A percentile compares a stretch with the other conserved stretches of the same genome.
phyloP scores from a whole-genome alignment of 2,113 vertebrate species.

The Notiomystis cincta region DNA sequence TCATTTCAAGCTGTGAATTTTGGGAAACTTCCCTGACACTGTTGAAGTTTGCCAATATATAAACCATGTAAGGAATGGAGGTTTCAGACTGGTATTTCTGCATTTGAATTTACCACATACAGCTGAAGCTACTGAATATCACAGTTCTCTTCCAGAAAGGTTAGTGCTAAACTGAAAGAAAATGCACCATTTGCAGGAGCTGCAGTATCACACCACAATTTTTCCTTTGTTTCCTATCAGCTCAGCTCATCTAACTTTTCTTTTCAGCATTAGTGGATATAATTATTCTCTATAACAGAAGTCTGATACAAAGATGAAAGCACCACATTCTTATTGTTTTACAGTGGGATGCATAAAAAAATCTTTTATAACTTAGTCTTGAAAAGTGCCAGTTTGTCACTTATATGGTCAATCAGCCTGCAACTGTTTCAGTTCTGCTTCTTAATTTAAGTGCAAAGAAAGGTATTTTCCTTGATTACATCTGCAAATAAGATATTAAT shows the following conservation, averaged over 20 bases:
- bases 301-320: neutral
- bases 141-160: neutral
- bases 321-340: neutral
- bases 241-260: neutral
- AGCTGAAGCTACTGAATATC: constrained; percentile 5
- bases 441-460: constrained; percentile 51
- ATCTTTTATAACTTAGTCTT: neutral
- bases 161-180: neutral
- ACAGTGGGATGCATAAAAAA: neutral
- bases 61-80: neutral
- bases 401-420: constrained; percentile 35
- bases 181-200: neutral
- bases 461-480: constrained; percentile 68
- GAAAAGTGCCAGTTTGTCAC: neutral
- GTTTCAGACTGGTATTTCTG: constrained; percentile 35
- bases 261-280: neutral
- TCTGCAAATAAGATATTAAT: constrained; percentile 72
- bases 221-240: neutral
- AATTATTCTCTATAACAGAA: neutral
- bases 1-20: constrained; percentile 51
- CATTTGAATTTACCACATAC: neutral
- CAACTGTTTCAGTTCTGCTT: constrained; percentile 21
- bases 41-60: neutral
- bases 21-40: constrained; percentile 23
- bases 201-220: neutral